Percentiles rank a stretch among this genome's conserved stretches.
These are phyloP conservation scores for Trachelus stipa DNA, from an alignment of 2,888 invertebrate species.

Conservation along the genomic window DNA sequence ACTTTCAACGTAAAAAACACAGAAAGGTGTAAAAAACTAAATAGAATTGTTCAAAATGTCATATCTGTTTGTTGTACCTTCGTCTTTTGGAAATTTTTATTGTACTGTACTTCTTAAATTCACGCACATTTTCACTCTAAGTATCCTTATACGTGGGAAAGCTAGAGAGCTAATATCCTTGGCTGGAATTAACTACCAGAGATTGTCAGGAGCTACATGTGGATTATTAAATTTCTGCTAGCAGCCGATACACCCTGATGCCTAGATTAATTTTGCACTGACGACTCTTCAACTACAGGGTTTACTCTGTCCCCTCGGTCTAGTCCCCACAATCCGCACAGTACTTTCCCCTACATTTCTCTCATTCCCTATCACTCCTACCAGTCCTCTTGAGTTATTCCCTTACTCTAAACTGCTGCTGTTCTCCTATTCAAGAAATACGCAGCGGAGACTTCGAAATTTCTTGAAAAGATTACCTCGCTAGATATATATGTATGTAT, in stretches of 20 bases:
- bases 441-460: neutral
- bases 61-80: neutral
- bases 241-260: neutral
- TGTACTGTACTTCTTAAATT: neutral
- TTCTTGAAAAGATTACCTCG: too few species aligned
- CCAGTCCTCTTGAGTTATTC: neutral
- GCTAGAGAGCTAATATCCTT: neutral
- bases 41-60: neutral
- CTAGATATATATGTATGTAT: neutral
- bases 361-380: neutral
- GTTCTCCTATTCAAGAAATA: neutral
- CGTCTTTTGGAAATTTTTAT: neutral
- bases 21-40: too few species aligned
- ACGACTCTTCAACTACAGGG: neutral
- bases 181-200: neutral
- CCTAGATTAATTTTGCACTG: neutral
- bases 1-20: neutral
- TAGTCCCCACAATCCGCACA: too few species aligned
- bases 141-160: neutral
- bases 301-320: too few species aligned
- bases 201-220: neutral
- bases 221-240: neutral
- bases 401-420: neutral
- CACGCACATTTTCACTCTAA: neutral
- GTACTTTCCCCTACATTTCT: too few species aligned